A percentile compares a stretch with the other conserved stretches of the same genome.
phyloP scores from a whole-genome alignment of 1,140 invertebrate genomes.

The Apolygus lucorum region DNA sequence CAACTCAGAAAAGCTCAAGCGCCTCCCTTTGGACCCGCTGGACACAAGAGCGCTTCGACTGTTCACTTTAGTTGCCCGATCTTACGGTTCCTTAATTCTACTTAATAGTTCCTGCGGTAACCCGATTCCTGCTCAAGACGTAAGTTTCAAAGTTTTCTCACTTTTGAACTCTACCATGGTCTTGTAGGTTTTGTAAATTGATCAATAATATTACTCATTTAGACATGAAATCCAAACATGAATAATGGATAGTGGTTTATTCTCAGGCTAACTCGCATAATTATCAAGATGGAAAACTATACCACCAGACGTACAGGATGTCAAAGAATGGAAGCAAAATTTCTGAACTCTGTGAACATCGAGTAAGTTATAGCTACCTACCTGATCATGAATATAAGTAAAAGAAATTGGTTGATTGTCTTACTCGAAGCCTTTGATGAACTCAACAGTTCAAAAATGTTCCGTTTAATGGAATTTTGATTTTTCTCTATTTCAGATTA shows the following conservation, averaged over 20 bases:
- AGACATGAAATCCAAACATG: not conserved
- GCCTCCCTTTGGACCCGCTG: not conserved
- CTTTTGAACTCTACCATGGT: too few relatives aligned
- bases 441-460: too few relatives aligned
- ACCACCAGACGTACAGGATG: not conserved
- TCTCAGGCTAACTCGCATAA: not conserved
- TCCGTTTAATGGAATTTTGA: too few relatives aligned
- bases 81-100: not conserved
- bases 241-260: too few relatives aligned
- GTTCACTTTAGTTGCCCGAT: not conserved
- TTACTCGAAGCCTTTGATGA: too few relatives aligned
- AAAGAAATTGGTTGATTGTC: too few relatives aligned
- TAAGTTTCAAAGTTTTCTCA: too few relatives aligned
- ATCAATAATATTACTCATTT: too few relatives aligned
- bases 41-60: not conserved
- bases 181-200: too few relatives aligned
- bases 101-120: not conserved
- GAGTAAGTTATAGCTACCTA: too few relatives aligned
- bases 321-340: not conserved
- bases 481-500: not conserved
- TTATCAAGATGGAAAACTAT: not conserved
- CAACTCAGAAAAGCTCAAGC: not conserved
- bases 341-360: not conserved
- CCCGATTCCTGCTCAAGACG: not conserved
- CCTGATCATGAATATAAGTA: too few relatives aligned